These are phyloP conservation scores for Eulemur coronatus DNA, from an alignment of 2,797 vertebrate genomes.

Conservation along the genomic window DNA sequence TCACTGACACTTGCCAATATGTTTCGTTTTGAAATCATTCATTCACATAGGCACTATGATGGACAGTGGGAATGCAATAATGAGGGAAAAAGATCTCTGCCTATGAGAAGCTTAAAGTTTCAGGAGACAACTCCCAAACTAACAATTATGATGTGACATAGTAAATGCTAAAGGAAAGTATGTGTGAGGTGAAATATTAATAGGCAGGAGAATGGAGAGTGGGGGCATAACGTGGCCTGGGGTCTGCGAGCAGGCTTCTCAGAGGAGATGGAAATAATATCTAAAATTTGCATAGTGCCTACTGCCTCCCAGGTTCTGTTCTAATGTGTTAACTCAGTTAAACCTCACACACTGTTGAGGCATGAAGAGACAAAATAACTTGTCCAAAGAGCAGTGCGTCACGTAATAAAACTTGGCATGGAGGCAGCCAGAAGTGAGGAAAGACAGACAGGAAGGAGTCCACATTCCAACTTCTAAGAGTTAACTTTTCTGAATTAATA, in stretches of 20 bases:
- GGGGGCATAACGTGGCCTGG: neutral
- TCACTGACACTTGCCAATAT: neutral
- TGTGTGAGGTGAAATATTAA: neutral
- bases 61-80: neutral
- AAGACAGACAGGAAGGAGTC: neutral
- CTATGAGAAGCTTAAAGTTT: neutral
- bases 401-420: neutral
- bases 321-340: neutral
- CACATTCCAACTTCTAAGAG: neutral
- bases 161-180: neutral
- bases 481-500: neutral
- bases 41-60: neutral
- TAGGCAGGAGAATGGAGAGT: neutral
- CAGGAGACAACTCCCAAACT: neutral
- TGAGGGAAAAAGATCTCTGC: neutral
- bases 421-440: neutral
- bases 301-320: neutral
- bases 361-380: neutral
- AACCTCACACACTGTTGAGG: neutral
- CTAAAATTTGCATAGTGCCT: neutral
- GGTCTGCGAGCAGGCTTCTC: neutral
- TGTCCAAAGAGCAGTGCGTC: neutral
- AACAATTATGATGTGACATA: neutral
- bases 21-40: neutral
- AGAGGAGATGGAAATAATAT: neutral